Conservation (phyloP, 30 jellyfish, hydroid and myxozoan genomes). For the Pseudorhiza aurosa region DNA sequence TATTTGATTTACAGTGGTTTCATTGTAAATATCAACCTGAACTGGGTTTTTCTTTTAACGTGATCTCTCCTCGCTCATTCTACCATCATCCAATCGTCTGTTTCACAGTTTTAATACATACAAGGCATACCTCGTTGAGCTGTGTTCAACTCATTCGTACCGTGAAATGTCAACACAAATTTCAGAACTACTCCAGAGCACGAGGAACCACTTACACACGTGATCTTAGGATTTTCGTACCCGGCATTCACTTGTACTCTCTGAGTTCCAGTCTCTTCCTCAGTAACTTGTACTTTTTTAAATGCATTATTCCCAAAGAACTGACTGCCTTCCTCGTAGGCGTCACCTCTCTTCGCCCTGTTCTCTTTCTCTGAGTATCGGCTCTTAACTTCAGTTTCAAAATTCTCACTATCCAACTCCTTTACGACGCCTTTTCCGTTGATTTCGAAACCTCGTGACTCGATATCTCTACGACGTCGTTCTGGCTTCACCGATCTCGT, state of each 20-base stretch:
- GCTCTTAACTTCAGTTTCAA: conserved; percentile 12
- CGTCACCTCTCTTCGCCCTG: conserved; percentile 7
- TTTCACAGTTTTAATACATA: neutral
- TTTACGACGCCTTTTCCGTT: conserved; percentile 32
- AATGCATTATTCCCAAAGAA: conserved; percentile 29
- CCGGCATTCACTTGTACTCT: conserved; percentile 99
- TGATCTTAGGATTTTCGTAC: conserved; percentile 90
- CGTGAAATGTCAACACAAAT: conserved; percentile 88
- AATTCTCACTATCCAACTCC: conserved; percentile 8
- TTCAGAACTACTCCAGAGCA: conserved; percentile 97
- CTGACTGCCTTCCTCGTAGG: conserved; percentile 25
- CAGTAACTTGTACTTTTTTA: conserved; percentile 96
- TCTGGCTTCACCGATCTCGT: neutral
- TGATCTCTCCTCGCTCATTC: too few relatives aligned
- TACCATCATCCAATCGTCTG: too few relatives aligned
- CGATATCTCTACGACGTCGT: conserved; percentile 29
- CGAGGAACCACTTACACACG: conserved; percentile 89
- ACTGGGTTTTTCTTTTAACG: too few relatives aligned
- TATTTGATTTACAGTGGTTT: too few relatives aligned
- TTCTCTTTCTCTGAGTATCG: conserved; percentile 12
- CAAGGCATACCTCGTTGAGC: conserved; percentile 71
- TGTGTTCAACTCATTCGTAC: conserved; percentile 70
- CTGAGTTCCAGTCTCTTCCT: conserved; percentile 98
- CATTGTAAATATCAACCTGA: too few relatives aligned
- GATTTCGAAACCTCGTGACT: conserved; percentile 21